Base-by-base conservation (phyloP, 2,113 vertebrate species). In the Trogon surrucura region DNA sequence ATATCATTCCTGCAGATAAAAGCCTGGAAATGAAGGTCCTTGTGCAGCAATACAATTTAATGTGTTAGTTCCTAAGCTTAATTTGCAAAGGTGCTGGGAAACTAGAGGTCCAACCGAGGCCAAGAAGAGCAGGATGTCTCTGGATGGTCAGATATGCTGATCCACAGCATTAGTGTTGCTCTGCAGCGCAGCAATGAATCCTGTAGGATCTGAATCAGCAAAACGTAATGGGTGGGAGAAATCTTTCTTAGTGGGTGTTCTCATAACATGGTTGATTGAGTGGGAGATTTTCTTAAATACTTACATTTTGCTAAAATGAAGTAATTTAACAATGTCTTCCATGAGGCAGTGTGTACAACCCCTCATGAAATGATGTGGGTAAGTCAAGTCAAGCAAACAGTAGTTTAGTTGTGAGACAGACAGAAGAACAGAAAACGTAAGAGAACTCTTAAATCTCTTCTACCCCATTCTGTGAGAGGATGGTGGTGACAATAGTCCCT, bases 1-100 rank as follows among this genome's bases (percentile, higher is more conserved):
- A 48, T 87, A 87, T 61, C 57, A 81, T 89, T 96, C 72, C 65
- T 91, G 77, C 90, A 89, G 92, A 84, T 90, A 91, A 87, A 96
- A 92, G 61, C 26, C 11, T 93, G 58, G 70, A 86, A 82, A 95
- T 87, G 14, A 86, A 92, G 74, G 89, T 93, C 89, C 62, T 96
- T 73, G 27, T 88, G 65, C 73, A 96, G 85, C 78, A 85, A 93
- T 85, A 77, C 78, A 65, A 57, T 91, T 92, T 91, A 92, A 84
- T 71, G 56, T 38, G 45, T 88, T 86, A 3, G 38, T 85, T 90
- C 90, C 80, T 27, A 54, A 44, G 48, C 29, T 80, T 86, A 64
- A 88, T 93, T 74, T 86, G 38, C 38, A 74, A 78, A 93, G 83
- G 88, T 92, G 92, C 72, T 69, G 64, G 48, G 69, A 88, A 93